A percentile compares a stretch with the other conserved stretches of the same genome.
Conservation (phyloP, 1,140 invertebrate genomes). For the Pogonus chalceus region DNA sequence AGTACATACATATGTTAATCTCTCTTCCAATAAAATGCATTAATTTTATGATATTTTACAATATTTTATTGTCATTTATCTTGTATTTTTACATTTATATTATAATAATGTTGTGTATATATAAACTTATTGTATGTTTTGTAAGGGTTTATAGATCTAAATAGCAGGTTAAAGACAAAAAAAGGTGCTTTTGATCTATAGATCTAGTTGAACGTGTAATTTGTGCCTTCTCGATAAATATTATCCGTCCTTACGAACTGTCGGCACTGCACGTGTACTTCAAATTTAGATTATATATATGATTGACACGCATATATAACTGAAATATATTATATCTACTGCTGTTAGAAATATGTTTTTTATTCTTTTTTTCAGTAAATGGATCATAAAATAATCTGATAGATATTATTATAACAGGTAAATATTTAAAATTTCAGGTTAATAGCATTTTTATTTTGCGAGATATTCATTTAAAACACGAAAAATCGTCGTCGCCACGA, state of each 20-base stretch:
- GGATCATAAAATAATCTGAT: no score
- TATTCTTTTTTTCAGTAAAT: no score
- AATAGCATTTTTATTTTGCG: no score
- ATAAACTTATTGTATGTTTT: constrained; percentile 4
- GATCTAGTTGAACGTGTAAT: background rate
- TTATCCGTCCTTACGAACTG: background rate
- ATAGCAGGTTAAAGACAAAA: background rate
- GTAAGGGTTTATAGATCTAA: background rate
- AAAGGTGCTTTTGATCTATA: background rate
- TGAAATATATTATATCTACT: background rate
- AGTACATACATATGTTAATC: constrained; percentile 17
- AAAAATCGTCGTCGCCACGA: no score
- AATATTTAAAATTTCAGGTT: no score
- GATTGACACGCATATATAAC: background rate
- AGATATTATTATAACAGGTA: no score
- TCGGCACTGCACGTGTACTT: constrained; percentile 4
- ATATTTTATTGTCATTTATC: constrained; percentile 6
- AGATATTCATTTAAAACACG: no score
- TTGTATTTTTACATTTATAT: constrained; percentile 4
- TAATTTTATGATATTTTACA: constrained; percentile 7
- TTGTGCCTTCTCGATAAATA: background rate
- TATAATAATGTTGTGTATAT: background rate
- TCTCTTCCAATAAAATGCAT: constrained; percentile 16
- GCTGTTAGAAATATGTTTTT: constrained; percentile 1
- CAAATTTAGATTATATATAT: constrained; percentile 1